Evolutionary conservation across 1,140 invertebrate species (phyloP).

Genomic region (Drosophila busckii): DNA sequence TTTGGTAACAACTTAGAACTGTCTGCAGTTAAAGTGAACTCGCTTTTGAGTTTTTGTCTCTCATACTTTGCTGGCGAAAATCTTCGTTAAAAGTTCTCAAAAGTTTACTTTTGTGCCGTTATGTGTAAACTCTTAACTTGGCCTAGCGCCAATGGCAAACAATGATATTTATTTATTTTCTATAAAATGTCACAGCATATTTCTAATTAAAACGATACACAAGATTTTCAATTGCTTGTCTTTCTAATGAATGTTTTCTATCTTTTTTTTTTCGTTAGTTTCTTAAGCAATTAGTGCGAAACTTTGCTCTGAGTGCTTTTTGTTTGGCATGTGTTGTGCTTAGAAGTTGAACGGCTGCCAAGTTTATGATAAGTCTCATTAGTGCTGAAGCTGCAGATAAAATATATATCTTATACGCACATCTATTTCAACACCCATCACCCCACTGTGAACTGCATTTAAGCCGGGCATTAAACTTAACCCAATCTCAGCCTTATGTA

Average conservation of each 20-base stretch:
- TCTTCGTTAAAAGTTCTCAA: slow-evolving; percentile 66
- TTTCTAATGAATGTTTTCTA: no score
- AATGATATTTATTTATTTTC: slow-evolving; percentile 20
- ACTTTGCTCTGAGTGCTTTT: not conserved
- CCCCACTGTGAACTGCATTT: no score
- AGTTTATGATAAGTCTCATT: slow-evolving; percentile 57
- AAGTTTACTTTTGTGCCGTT: slow-evolving; percentile 46
- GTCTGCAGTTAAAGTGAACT: slow-evolving; percentile 31
- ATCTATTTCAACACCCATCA: no score
- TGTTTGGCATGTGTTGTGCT: slow-evolving; percentile 15
- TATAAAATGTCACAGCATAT: slow-evolving; percentile 56
- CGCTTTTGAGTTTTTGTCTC: slow-evolving; percentile 4
- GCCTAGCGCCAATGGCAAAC: slow-evolving; percentile 52
- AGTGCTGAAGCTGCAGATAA: no score
- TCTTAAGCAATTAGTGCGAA: slow-evolving; percentile 34
- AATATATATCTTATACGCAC: no score
- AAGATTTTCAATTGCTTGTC: slow-evolving; percentile 33
- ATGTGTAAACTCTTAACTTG: slow-evolving; percentile 25
- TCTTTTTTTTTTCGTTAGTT: slow-evolving; percentile 14
- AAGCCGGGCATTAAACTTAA: no score
- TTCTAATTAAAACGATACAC: slow-evolving; percentile 65
- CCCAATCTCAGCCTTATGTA: no score
- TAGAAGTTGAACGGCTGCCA: slow-evolving; percentile 25
- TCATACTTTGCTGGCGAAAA: slow-evolving; percentile 14
- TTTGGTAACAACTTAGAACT: slow-evolving; percentile 20